Base-by-base conservation (phyloP, 2,113 vertebrate genomes). In the Pycnonotus jocosus region DNA sequence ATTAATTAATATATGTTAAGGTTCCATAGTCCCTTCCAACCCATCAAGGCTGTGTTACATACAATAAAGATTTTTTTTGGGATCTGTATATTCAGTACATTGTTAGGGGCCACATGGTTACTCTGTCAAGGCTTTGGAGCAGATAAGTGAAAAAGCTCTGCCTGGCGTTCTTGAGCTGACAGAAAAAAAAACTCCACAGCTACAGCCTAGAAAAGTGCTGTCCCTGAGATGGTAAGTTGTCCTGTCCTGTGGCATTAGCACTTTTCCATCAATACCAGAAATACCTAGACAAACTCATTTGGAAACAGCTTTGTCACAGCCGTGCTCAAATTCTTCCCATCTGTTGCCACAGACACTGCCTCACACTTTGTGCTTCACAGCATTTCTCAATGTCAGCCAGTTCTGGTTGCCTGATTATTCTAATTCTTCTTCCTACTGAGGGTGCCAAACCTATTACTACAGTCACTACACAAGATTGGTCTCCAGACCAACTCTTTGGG, bases 271-370 rank as follows among this genome's bases (percentile, higher is more conserved):
- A 68, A 27, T 48, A 66, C 27, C 71, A 89, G 65, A 81, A 94
- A 94, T 58, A 91, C 44, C 47, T 54, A 60, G 76, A 74, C 35
- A 64, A 61, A 81, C 40, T 44, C 24, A 62, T 89, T 78, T 91
- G 35, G 77, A 84, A 94, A 91, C 80, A 83, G 64, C 74, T 93
- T 88, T 56, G 40, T 35, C 73, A 87, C 33, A 62, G 22, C 17
- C 0, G 0, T 62, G 81, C 51, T 78, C 74, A 91, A 71, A 84
- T 74, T 90, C 70, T 78, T 81, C 73, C 87, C 84, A 85, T 93
- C 92, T 95, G 78, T 74, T 81, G 57, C 57, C 84, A 81, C 87
- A 91, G 90, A 92, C 84, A 54, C 56, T 68, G 82, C 47, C 56
- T 76, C 2, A 0, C 51, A 81, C 61, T 92, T 69, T 14, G 57